Evolutionary conservation across 2,888 invertebrate species (phyloP).

Genomic region (Toxonevra muliebris): DNA sequence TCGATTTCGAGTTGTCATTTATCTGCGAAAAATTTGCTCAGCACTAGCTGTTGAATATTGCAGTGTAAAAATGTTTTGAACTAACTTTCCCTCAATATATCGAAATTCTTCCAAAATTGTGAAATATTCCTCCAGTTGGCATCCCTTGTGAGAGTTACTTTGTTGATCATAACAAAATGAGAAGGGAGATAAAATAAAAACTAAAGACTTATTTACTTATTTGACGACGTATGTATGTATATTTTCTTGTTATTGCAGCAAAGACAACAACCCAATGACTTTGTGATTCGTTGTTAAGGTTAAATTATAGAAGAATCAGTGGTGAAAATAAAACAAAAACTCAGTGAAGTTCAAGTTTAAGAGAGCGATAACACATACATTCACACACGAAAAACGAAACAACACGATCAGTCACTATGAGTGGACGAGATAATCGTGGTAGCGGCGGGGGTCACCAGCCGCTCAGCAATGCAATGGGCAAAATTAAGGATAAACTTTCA

Average conservation of each 20-base stretch:
- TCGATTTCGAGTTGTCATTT: too few species aligned
- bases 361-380: constrained; percentile 3
- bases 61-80: too few species aligned
- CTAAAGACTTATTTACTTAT: too few species aligned
- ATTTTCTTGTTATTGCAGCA: constrained; percentile 21
- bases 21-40: too few species aligned
- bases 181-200: too few species aligned
- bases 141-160: too few species aligned
- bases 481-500: constrained; percentile 63
- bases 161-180: too few species aligned
- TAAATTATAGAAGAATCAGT: constrained; percentile 10
- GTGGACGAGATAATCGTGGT: constrained; percentile 62
- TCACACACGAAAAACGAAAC: constrained; percentile 4
- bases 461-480: constrained; percentile 62
- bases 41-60: too few species aligned
- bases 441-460: constrained; percentile 53
- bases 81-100: too few species aligned
- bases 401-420: constrained; percentile 52
- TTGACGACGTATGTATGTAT: not conserved
- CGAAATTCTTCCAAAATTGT: too few species aligned
- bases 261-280: constrained; percentile 24
- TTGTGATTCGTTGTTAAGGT: not conserved
- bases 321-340: constrained; percentile 22
- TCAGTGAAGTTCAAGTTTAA: constrained; percentile 21
- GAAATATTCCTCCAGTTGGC: too few species aligned